These are phyloP conservation scores for Xanthia togata DNA, from an alignment of 2,888 invertebrate genomes.

Conservation along the genomic window DNA sequence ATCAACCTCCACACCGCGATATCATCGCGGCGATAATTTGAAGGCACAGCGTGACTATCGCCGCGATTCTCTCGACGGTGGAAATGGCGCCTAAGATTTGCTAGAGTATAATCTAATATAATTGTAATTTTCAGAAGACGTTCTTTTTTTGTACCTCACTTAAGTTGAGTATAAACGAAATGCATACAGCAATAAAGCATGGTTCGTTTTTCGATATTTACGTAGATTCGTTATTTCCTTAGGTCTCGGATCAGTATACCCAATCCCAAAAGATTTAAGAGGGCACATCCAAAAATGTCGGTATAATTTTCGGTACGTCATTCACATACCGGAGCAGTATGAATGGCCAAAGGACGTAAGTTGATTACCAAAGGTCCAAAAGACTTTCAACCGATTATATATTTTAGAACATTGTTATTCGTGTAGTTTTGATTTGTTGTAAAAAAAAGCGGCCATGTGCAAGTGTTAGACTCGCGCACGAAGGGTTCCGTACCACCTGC, in stretches of 20 bases:
- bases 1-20: too few species aligned
- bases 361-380: constrained; percentile 53
- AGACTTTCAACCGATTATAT: constrained; percentile 33
- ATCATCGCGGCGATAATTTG: too few species aligned
- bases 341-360: constrained; percentile 66
- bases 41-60: too few species aligned
- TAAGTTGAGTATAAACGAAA: neutral
- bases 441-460: neutral
- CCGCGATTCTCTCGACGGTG: too few species aligned
- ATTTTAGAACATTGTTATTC: constrained; percentile 6
- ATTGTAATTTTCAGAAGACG: neutral
- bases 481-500: too few species aligned
- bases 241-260: constrained; percentile 91
- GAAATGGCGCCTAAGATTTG: too few species aligned
- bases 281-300: constrained; percentile 85
- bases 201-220: constrained; percentile 35
- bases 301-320: constrained; percentile 66
- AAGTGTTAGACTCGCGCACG: too few species aligned
- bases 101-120: neutral
- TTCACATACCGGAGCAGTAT: constrained; percentile 67
- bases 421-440: constrained; percentile 16
- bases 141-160: neutral
- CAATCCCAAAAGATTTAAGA: constrained; percentile 90
- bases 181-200: neutral
- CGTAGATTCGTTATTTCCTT: constrained; percentile 61